phyloP scores from a whole-genome alignment of 2,113 vertebrate genomes.

The Chaetorhynchus papuensis region DNA sequence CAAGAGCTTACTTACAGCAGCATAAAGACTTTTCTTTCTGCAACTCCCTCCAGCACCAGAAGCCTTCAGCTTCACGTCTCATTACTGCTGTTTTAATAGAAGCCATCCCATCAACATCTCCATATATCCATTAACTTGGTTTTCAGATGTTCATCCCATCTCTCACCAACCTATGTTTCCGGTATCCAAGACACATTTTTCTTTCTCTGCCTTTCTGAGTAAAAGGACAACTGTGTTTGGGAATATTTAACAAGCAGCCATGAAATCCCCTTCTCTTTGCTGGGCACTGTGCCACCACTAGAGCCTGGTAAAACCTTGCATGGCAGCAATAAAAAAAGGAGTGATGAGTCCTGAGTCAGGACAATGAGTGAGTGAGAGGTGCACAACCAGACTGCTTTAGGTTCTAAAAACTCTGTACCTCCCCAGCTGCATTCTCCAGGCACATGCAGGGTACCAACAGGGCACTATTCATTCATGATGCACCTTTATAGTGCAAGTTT shows the following conservation, averaged over 20 bases:
- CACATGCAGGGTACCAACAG: not conserved
- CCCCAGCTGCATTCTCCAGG: not conserved
- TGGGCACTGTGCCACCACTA: not conserved
- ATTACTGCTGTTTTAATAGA: not conserved
- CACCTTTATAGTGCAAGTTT: not conserved
- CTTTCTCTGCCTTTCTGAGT: not conserved
- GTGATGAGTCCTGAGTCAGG: not conserved
- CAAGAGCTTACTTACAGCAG: not conserved
- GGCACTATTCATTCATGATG: not conserved
- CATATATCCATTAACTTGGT: not conserved
- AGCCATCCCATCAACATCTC: not conserved
- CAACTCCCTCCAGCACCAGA: not conserved
- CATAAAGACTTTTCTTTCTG: not conserved
- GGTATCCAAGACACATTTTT: not conserved
- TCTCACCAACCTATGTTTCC: not conserved
- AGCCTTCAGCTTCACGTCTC: not conserved
- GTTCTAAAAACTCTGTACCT: not conserved
- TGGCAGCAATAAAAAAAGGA: not conserved
- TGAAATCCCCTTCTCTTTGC: not conserved
- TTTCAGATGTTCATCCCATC: not conserved
- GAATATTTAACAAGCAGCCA: not conserved
- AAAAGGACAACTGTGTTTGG: not conserved
- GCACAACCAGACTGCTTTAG: not conserved
- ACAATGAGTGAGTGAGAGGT: not conserved
- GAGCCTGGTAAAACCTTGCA: not conserved